Percentiles rank a stretch among this genome's conserved stretches.
Evolutionary conservation across 2,113 vertebrate species (phyloP).

Genomic region (Gallinago jamesoni): DNA sequence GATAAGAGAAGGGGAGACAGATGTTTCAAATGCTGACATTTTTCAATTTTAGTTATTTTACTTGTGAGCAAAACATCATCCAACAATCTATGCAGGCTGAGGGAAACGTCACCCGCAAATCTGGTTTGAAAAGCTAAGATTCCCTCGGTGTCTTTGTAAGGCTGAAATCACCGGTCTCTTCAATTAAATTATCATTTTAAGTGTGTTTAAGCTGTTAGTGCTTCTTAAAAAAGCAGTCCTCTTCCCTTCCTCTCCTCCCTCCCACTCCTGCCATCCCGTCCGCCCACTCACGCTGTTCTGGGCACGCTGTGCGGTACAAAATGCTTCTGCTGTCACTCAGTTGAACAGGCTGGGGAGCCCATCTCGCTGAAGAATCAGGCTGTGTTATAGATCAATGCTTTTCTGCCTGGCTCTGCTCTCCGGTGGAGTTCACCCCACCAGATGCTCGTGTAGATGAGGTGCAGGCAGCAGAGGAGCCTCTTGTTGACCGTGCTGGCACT

Average conservation of each 20-base stretch:
- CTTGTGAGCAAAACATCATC: background rate
- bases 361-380: background rate
- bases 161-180: background rate
- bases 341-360: background rate
- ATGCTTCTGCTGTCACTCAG: constrained; percentile 42
- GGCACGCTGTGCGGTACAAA: constrained; percentile 37
- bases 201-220: constrained; percentile 23
- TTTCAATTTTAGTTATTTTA: background rate
- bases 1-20: background rate
- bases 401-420: background rate
- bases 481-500: fast-evolving
- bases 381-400: background rate
- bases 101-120: background rate
- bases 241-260: constrained; percentile 9
- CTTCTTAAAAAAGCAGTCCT: constrained; percentile 53
- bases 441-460: fast-evolving
- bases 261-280: constrained; percentile 41
- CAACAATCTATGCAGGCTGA: background rate
- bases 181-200: constrained; percentile 37
- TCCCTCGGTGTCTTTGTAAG: background rate
- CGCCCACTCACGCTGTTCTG: constrained; percentile 47
- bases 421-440: background rate
- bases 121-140: background rate
- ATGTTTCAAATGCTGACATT: background rate
- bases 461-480: background rate